Conservation (phyloP, 1,140 invertebrate genomes). For the Battus philenor region DNA sequence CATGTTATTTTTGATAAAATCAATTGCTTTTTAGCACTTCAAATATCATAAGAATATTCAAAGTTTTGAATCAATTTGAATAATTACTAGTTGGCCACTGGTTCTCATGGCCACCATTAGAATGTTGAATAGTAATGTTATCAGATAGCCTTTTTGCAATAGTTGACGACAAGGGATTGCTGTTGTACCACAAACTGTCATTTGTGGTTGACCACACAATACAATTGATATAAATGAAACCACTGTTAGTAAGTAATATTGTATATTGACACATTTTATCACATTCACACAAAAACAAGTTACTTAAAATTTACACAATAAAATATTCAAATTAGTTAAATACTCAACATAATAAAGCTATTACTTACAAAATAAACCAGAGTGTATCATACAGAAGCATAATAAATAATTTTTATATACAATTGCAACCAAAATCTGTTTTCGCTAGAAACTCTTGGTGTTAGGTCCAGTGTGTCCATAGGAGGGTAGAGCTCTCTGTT, state of each 20-base stretch:
- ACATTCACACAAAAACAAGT: slow-evolving; percentile 69
- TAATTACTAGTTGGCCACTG: neutral
- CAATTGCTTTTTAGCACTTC: too few relatives aligned
- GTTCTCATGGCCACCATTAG: slow-evolving; percentile 6
- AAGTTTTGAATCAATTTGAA: neutral
- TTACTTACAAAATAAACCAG: slow-evolving; percentile 57
- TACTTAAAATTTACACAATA: slow-evolving; percentile 66
- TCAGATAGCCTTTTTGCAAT: neutral
- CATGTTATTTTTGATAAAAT: too few relatives aligned
- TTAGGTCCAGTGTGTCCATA: too few relatives aligned
- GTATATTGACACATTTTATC: slow-evolving; percentile 71
- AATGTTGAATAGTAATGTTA: slow-evolving; percentile 4
- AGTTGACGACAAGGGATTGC: neutral
- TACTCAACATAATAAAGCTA: slow-evolving; percentile 64
- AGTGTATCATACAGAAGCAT: slow-evolving; percentile 43
- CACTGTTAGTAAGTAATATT: slow-evolving; percentile 60
- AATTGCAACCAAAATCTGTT: slow-evolving; percentile 20
- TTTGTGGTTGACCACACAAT: slow-evolving; percentile 16
- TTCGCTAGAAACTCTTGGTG: too few relatives aligned
- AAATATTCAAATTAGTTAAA: slow-evolving; percentile 66
- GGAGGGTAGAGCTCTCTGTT: too few relatives aligned
- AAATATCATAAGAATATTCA: too few relatives aligned
- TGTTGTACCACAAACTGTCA: neutral
- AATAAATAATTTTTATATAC: slow-evolving; percentile 63
- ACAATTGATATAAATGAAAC: slow-evolving; percentile 39